Evolutionary conservation across 1,140 invertebrate genomes (phyloP), one percentile per base, ranked within the genome.

Genomic region (Hirudo medicinalis): DNA sequence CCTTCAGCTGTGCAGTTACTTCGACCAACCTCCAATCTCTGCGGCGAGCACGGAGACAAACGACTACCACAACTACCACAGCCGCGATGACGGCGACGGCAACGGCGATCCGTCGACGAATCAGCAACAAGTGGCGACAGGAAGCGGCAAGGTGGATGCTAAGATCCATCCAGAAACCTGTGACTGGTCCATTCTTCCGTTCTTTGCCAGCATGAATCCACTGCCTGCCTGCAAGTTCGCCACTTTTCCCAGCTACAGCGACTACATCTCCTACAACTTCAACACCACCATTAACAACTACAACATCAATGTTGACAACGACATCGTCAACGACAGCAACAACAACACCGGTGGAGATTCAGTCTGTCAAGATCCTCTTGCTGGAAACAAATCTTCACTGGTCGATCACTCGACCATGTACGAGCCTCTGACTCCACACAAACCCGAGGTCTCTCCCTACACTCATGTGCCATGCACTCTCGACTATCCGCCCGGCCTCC

Each of bases 281-380:
- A 25, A n/a, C 57, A 63, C 9, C 57, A 63, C 0, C 19, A 63
- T 8, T 15, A 63, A 63, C 57, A 22, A 27, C 27, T 6, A 22
- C 55, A 60, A 22, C 15, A 60, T 6, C 8, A 27, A 60, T 15
- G 15, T 5, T 22, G 15, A n/a, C 15, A 60, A n/a, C 22, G 17
- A 63, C 57, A 63, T n/a, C 57, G 15, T 25, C 57, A 63, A 63
- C 57, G 17, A n/a, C 57, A 63, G 17, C 29, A 25, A 63, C 57
- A 63, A 63, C 57, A n/a, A 63, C 57, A 22, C 22, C 3, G 17
- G 17, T 63, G 43, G 43, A 49, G 13, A 49, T 17, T 11, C 43
- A 49, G 11, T 17, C 43, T 11, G 43, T 9, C n/a, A n/a, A n/a
- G 15, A 49, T 8, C 43, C 43, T 15, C 43, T 49, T 15, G 15